Evolutionary conservation across 1,140 invertebrate genomes (phyloP), one percentile per base, ranked within the genome.

Genomic region (Theocolax elegans): DNA sequence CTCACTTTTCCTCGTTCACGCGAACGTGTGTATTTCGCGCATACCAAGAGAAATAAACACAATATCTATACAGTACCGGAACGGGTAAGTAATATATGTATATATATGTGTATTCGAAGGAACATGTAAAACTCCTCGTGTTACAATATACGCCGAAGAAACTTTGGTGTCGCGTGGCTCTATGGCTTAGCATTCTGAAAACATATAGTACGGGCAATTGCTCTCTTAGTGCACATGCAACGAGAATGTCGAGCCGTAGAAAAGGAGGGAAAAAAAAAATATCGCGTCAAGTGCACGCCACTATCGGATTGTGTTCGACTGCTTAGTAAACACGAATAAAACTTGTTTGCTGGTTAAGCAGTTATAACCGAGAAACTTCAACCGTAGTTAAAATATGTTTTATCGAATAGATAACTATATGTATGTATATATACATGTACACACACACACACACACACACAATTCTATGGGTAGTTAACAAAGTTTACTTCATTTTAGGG

Each of bases 151-250:
- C 29, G 19, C 23, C 27, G 9, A 19, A 40, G 9, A 21, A 48
- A 21, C 23, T 17, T 6, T 17, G 54, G 59, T 60, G 73, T 62
- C 74, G 66, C 67, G 56, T 72, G 51, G 64, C 64, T 15, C 29
- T 54, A 8, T 65, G 42, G 40, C 49, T 51, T 68, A 67, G 69
- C 67, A 74, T 80, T 79, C 75, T 73, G 73, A 54, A 75, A 79
- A 79, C n/a, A n/a, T n/a, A 73, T 72, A 51, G 38, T 66, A 54
- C 67, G 48, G n/a, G 58, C 46, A 46, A 69, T 69, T 44, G 58
- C 49, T 56, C 68, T 70, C 58, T n/a, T n/a, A 35, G 46, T 62
- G 67, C 73, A 68, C 48, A n/a, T n/a, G n/a, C n/a, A 66, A 60
- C 62, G 67, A 44, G 64, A 74, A 63, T 27, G 27, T 44, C 38